These are phyloP conservation scores for Onychostruthus taczanowskii DNA, from an alignment of 2,113 vertebrate genomes.

Conservation along the genomic window DNA sequence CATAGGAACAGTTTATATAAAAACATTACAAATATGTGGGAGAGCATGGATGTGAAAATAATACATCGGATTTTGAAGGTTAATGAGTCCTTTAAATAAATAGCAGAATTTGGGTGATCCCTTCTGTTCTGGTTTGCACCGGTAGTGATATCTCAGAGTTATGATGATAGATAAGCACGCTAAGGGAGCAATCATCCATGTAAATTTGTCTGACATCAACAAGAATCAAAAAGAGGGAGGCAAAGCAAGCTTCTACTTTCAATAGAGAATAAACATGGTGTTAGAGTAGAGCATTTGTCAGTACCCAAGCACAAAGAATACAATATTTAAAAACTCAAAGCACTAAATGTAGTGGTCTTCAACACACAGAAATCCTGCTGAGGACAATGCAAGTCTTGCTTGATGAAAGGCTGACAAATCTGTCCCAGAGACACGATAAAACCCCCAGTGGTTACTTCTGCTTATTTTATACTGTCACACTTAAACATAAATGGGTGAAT, in stretches of 20 bases:
- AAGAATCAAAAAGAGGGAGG: background rate
- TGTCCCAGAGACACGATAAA: background rate
- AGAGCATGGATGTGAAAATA: slow-evolving; percentile 21
- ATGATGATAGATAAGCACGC: slow-evolving; percentile 24
- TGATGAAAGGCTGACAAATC: slow-evolving; percentile 11
- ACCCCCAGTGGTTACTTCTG: background rate
- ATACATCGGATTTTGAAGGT: slow-evolving; percentile 27
- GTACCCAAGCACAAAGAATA: background rate
- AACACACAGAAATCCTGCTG: background rate
- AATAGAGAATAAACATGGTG: slow-evolving; percentile 19
- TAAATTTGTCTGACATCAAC: slow-evolving; percentile 48
- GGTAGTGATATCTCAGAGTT: background rate
- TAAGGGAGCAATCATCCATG: slow-evolving; percentile 46
- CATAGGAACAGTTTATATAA: background rate
- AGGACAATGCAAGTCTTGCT: background rate
- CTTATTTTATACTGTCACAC: background rate
- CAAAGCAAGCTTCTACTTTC: background rate
- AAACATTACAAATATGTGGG: background rate
- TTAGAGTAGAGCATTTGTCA: slow-evolving; percentile 2
- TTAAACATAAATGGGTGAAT: slow-evolving; percentile 4
- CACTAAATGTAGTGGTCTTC: background rate
- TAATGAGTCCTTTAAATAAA: slow-evolving; percentile 25
- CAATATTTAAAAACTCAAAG: background rate
- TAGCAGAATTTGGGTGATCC: background rate
- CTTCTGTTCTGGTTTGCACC: background rate